Conservation (phyloP, 2,888 invertebrate genomes). For the Andrena hattorfiana region DNA sequence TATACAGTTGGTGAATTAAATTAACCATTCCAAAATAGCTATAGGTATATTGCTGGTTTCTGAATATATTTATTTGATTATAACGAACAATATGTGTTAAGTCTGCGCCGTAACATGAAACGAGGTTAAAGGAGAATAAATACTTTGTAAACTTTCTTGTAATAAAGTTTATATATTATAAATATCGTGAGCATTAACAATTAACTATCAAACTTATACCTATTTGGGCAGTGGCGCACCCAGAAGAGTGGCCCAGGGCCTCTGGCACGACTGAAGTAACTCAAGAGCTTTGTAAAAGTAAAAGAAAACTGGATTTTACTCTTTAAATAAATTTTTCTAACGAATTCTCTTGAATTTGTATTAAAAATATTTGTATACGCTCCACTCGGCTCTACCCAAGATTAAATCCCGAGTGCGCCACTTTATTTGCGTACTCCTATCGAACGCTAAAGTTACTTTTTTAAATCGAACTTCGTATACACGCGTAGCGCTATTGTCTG, state of each 20-base stretch:
- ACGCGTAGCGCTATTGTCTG: background rate
- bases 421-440: background rate
- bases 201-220: too few relatives aligned
- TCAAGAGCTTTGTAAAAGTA: too few relatives aligned
- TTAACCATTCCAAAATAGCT: background rate
- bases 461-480: background rate
- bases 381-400: too few relatives aligned
- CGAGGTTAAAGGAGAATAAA: slow-evolving; percentile 11
- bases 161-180: slow-evolving; percentile 8
- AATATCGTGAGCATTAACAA: background rate
- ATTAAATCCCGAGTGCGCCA: too few relatives aligned
- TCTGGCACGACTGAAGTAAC: too few relatives aligned
- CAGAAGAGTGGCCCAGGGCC: too few relatives aligned
- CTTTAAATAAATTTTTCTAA: too few relatives aligned
- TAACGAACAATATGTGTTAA: slow-evolving; percentile 28
- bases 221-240: too few relatives aligned
- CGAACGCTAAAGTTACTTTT: background rate
- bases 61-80: slow-evolving; percentile 46
- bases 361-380: too few relatives aligned
- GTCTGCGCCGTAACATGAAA: slow-evolving; percentile 10
- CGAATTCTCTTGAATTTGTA: too few relatives aligned
- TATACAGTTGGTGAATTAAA: slow-evolving; percentile 8
- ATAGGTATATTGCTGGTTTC: slow-evolving; percentile 16
- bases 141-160: background rate
- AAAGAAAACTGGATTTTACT: too few relatives aligned